phyloP scores from a whole-genome alignment of 2,888 invertebrate genomes.

The Rhagonycha fulva region DNA sequence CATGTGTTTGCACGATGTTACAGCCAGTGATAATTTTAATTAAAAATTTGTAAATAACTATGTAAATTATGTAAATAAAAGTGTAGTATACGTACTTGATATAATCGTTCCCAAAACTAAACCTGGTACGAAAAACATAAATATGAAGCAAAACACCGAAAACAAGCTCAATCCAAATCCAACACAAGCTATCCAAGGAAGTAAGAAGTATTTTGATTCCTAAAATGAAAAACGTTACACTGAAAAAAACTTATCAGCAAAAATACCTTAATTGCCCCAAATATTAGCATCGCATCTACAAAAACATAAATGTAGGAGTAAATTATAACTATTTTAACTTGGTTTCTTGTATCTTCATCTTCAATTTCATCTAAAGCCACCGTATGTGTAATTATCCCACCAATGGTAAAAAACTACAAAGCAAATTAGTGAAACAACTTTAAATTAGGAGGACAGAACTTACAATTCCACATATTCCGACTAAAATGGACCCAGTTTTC shows the following conservation, averaged over 20 bases:
- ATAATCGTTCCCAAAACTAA: conserved; percentile 13
- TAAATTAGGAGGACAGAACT: neutral
- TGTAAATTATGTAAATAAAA: neutral
- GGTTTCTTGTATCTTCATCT: conserved; percentile 9
- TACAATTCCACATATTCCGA: conserved; percentile 22
- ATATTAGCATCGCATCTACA: conserved; percentile 13
- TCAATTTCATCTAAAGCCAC: conserved; percentile 13
- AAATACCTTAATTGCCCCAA: conserved; percentile 18
- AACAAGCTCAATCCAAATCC: conserved; percentile 16
- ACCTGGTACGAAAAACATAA: conserved; percentile 21
- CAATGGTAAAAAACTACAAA: conserved; percentile 16
- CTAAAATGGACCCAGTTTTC: conserved; percentile 18
- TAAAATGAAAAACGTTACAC: neutral
- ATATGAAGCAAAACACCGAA: conserved; percentile 16
- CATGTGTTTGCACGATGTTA: neutral
- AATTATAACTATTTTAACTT: conserved; percentile 14
- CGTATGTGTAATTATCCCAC: conserved; percentile 16
- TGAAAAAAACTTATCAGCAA: neutral
- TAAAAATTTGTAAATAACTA: neutral
- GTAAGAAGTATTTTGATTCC: conserved; percentile 20
- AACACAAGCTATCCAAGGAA: conserved; percentile 22
- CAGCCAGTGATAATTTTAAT: neutral
- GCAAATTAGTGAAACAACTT: neutral
- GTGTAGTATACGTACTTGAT: conserved; percentile 6
- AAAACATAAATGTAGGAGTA: conserved; percentile 16